Percentiles rank a stretch among this genome's conserved stretches.
Conservation (phyloP, 2,888 invertebrate genomes). For the Scaptomyza cyrtandrae region DNA sequence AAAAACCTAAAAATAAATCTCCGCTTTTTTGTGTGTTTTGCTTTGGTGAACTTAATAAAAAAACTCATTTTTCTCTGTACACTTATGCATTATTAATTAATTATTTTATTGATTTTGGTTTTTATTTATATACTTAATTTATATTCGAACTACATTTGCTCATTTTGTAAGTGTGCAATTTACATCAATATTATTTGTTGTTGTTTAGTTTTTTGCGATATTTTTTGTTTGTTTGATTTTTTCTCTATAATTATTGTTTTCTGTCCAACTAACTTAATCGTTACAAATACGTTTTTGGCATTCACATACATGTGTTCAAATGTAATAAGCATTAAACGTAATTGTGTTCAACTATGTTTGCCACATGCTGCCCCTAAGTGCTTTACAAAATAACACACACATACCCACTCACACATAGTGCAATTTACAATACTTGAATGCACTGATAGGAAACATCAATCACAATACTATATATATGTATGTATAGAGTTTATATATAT, state of each 20-base stretch:
- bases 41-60: not conserved
- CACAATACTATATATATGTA: constrained; percentile 57
- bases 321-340: constrained; percentile 28
- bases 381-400: constrained; percentile 14
- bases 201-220: not conserved
- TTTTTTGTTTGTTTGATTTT: constrained; percentile 24
- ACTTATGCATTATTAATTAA: constrained; percentile 64
- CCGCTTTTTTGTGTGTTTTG: not conserved
- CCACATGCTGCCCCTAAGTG: not conserved
- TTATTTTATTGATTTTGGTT: constrained; percentile 55
- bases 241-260: constrained; percentile 78
- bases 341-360: constrained; percentile 9
- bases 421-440: constrained; percentile 65
- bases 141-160: constrained; percentile 34
- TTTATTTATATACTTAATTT: constrained; percentile 23
- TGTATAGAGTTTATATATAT: constrained; percentile 27
- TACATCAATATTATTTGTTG: constrained; percentile 38
- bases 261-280: constrained; percentile 78
- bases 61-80: constrained; percentile 32
- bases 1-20: not conserved
- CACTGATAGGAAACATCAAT: constrained; percentile 73
- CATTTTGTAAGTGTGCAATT: constrained; percentile 33
- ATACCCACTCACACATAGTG: constrained; percentile 10
- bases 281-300: constrained; percentile 55
- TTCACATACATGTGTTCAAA: constrained; percentile 51